Evolutionary conservation across 2,888 invertebrate genomes (phyloP), one percentile per base, ranked within the genome.

Genomic region (Caenorhabditis becei): DNA sequence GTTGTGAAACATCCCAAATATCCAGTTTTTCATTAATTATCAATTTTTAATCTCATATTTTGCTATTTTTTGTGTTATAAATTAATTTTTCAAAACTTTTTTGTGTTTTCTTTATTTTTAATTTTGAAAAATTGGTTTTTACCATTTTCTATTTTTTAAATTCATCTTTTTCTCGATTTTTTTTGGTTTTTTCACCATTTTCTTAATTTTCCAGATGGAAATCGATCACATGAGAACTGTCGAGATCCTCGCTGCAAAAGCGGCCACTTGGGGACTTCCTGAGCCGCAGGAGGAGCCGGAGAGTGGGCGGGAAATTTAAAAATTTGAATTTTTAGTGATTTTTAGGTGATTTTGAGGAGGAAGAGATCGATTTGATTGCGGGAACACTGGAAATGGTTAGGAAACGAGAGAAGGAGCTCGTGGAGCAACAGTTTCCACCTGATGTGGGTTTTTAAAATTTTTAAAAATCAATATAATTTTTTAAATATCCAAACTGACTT

Each of bases 211-310:
- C n/a, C 62, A 71, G 65, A 87, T 87, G 87, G 87, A 86, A n/a
- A 63, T 86, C 18, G 86, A 87, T 53, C 83, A 85, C 26, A 63
- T 85, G 28, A 79, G 69, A 58, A 86, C 87, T 11, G 83, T 85
- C 26, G 84, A 85, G 28, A 61, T 87, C 16, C 54, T 87, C 11
- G 83, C 83, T 4, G 75, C 77, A 10, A 84, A 67, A 54, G 81
- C 71, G 2, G 71, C 78, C 10, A 63, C 59, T 8, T 83, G 75
- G 63, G 87, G 86, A 1, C 56, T 86, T 1, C 86, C 86, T 4
- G 67, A 69, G 26, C 37, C 35, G 10, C 56, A 63, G 1, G 58
- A 59, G 0, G 82, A 80, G 20, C 49, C 67, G 8, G 78, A 75
- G 51, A 51, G 81, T 35, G 51, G 24, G n/a, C n/a, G n/a, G n/a